Conservation (phyloP, 2,888 invertebrate genomes). For the Branchellion lobata region DNA sequence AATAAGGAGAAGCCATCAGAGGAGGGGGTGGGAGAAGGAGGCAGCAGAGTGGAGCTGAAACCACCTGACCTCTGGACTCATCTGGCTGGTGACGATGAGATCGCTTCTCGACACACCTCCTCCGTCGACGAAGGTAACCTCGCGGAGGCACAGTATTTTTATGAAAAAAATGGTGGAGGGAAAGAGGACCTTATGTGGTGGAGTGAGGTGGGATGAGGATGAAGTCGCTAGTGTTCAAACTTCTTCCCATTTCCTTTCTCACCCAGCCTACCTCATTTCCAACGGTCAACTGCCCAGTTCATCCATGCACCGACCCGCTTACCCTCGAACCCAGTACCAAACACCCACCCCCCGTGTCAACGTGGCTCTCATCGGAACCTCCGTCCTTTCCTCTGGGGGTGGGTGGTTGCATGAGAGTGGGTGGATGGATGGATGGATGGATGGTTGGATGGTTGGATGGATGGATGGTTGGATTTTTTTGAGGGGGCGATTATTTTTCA, state of each 20-base stretch:
- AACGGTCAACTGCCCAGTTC: conserved; percentile 22
- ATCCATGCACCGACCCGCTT: conserved; percentile 45
- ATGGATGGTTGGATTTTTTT: no score
- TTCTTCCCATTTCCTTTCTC: not conserved
- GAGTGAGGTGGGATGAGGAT: no score
- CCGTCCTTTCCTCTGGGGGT: not conserved
- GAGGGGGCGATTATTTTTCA: no score
- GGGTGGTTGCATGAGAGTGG: no score
- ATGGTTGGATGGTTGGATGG: no score
- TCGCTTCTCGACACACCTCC: conserved; percentile 25
- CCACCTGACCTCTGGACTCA: conserved; percentile 46
- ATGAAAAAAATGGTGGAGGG: conserved; percentile 35
- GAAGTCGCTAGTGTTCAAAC: no score
- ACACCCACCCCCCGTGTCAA: conserved; percentile 10
- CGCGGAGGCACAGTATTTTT: not conserved
- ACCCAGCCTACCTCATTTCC: conserved; percentile 33
- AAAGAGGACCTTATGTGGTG: not conserved
- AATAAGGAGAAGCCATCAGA: conserved; percentile 50
- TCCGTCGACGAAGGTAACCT: conserved; percentile 29
- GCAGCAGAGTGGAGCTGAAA: conserved; percentile 43
- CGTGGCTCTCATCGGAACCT: not conserved
- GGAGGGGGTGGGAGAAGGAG: not conserved
- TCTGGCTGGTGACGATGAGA: conserved; percentile 30
- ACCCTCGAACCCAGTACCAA: conserved; percentile 47
- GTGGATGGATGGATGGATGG: no score